These are phyloP conservation scores for Hartigia nigra DNA, from an alignment of 2,888 invertebrate genomes.

Conservation along the genomic window DNA sequence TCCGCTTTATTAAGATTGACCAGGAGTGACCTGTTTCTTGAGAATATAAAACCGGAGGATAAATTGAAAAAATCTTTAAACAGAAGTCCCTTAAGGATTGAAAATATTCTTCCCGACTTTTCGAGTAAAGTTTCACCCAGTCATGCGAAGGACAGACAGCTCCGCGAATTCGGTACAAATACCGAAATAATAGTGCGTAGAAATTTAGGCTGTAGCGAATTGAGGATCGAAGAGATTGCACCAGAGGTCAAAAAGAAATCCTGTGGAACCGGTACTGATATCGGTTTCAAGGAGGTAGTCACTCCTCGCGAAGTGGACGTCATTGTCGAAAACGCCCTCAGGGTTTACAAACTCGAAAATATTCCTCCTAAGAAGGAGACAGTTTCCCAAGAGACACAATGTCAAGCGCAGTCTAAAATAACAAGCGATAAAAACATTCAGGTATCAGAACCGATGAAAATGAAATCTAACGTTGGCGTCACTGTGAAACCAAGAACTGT, in stretches of 20 bases:
- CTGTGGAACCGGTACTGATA: slow-evolving; percentile 47
- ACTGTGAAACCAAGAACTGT: slow-evolving; percentile 58
- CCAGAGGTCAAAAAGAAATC: slow-evolving; percentile 34
- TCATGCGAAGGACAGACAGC: neutral
- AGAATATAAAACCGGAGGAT: slow-evolving; percentile 13
- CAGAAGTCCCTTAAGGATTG: slow-evolving; percentile 12
- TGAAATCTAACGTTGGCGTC: slow-evolving; percentile 57
- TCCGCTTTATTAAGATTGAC: slow-evolving; percentile 10
- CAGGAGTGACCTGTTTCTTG: slow-evolving; percentile 14
- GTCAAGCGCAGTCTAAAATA: slow-evolving; percentile 31
- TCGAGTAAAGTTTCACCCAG: neutral
- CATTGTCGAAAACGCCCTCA: slow-evolving; percentile 52
- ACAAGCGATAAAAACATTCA: slow-evolving; percentile 47
- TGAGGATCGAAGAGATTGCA: slow-evolving; percentile 4
- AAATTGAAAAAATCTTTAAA: slow-evolving; percentile 8
- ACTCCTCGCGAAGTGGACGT: slow-evolving; percentile 46
- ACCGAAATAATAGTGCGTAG: neutral
- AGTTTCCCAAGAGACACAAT: slow-evolving; percentile 44
- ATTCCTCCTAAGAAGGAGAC: slow-evolving; percentile 31
- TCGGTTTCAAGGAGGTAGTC: slow-evolving; percentile 59
- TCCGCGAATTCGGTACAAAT: neutral
- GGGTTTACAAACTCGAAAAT: slow-evolving; percentile 41
- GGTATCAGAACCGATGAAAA: slow-evolving; percentile 47
- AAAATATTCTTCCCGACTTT: slow-evolving; percentile 15
- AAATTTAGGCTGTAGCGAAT: neutral